These are phyloP conservation scores for Sapajus apella DNA, from an alignment of 2,113 vertebrate genomes.

Conservation along the genomic window DNA sequence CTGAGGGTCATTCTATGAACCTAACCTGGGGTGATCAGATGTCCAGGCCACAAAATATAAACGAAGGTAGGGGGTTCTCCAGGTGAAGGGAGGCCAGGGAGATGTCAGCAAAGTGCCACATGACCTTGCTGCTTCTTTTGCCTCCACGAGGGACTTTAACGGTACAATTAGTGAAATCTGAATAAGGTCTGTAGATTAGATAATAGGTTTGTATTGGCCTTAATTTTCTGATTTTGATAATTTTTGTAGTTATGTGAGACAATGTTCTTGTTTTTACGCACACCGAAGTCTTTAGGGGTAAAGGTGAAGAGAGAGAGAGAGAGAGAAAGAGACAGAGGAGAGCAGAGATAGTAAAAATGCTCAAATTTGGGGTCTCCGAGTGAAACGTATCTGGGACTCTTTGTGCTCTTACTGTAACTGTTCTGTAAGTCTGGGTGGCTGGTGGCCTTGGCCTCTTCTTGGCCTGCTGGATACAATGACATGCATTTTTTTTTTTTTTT, in stretches of 20 bases:
- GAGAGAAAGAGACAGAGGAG: not conserved
- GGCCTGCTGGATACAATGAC: not conserved
- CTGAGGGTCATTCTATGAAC: not conserved
- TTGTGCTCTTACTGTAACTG: not conserved
- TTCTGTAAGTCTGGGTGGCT: not conserved
- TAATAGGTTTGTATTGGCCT: not conserved
- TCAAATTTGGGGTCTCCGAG: not conserved
- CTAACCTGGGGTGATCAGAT: not conserved
- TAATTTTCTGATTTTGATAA: not conserved
- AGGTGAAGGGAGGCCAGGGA: not conserved
- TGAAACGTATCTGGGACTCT: not conserved
- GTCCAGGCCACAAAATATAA: not conserved
- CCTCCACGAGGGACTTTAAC: too few relatives aligned
- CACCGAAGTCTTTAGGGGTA: not conserved
- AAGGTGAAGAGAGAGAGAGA: not conserved
- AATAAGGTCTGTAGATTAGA: not conserved
- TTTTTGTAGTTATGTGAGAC: conserved; percentile 19
- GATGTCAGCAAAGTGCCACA: not conserved
- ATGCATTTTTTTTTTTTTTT: not conserved
- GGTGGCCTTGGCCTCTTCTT: too few relatives aligned
- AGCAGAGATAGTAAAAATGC: not conserved
- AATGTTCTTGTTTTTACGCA: not conserved
- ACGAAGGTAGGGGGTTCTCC: too few relatives aligned
- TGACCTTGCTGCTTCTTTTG: accelerated
- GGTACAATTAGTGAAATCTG: not conserved